Conservation (phyloP, 2,888 invertebrate species). For the Andrena bucephala region DNA sequence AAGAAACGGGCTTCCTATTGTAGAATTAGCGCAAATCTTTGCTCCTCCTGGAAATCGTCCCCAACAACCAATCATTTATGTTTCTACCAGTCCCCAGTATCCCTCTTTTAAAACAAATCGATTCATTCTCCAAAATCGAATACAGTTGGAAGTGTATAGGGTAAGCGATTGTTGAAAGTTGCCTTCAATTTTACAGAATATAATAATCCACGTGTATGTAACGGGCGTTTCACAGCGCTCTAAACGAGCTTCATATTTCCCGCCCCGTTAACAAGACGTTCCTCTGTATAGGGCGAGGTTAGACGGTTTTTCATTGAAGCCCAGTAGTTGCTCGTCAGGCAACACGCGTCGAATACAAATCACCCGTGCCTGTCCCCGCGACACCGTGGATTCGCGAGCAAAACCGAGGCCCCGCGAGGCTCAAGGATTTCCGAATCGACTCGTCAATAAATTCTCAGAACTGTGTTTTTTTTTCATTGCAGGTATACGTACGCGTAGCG, state of each 20-base stretch:
- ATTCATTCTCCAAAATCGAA: no score
- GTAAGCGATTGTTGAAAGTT: no score
- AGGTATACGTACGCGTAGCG: neutral
- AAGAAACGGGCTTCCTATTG: conserved; percentile 57
- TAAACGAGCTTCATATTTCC: conserved; percentile 37
- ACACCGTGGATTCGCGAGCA: conserved; percentile 25
- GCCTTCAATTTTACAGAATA: no score
- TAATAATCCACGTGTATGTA: conserved; percentile 20
- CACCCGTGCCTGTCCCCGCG: conserved; percentile 8
- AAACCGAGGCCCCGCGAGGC: conserved; percentile 22
- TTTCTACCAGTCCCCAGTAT: no score
- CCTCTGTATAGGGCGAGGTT: conserved; percentile 36
- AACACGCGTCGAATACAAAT: conserved; percentile 56
- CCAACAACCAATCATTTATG: neutral
- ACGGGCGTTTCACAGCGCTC: conserved; percentile 18
- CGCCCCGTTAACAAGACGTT: conserved; percentile 50
- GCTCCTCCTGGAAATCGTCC: conserved; percentile 42
- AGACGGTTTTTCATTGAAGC: conserved; percentile 27
- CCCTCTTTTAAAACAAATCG: no score
- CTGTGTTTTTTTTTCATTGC: conserved; percentile 5
- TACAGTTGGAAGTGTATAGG: no score
- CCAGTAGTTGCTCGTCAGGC: conserved; percentile 15
- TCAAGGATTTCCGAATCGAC: conserved; percentile 49
- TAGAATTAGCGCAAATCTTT: conserved; percentile 67
- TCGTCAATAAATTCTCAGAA: conserved; percentile 44